phyloP scores from a whole-genome alignment of 2,888 invertebrate genomes.

The Scaptomyza cyrtandrae region DNA sequence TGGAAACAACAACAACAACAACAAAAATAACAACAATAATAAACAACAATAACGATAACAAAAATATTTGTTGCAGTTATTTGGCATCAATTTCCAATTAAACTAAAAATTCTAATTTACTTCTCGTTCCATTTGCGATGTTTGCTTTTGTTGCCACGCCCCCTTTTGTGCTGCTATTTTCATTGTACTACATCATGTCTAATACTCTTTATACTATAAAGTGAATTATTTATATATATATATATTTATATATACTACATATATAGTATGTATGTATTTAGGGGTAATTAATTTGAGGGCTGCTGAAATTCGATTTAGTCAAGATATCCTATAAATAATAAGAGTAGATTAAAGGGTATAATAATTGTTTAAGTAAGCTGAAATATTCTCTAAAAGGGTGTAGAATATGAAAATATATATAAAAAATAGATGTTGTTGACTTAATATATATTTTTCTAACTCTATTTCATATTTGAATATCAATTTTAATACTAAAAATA shows the following conservation, averaged over 20 bases:
- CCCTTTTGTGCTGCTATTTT: slow-evolving; percentile 9
- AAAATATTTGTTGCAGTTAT: slow-evolving; percentile 50
- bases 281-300: slow-evolving; percentile 62
- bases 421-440: too few species aligned
- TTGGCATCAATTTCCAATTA: slow-evolving; percentile 75
- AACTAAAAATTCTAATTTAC: slow-evolving; percentile 76
- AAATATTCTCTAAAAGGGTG: not conserved
- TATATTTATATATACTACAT: slow-evolving; percentile 20
- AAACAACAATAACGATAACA: slow-evolving; percentile 10
- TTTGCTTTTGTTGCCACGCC: not conserved
- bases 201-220: slow-evolving; percentile 10
- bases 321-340: not conserved
- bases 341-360: not conserved
- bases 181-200: slow-evolving; percentile 13
- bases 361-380: not conserved
- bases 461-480: too few species aligned
- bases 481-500: too few species aligned
- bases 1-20: slow-evolving; percentile 1
- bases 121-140: slow-evolving; percentile 40
- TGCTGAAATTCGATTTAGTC: slow-evolving; percentile 17
- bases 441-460: too few species aligned
- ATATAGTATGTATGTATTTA: slow-evolving; percentile 36
- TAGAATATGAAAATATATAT: too few species aligned
- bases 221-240: slow-evolving; percentile 4
- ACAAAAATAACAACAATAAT: not conserved